These are phyloP conservation scores for Drosophila ercepeae DNA, from an alignment of 1,140 invertebrate genomes.

Conservation along the genomic window DNA sequence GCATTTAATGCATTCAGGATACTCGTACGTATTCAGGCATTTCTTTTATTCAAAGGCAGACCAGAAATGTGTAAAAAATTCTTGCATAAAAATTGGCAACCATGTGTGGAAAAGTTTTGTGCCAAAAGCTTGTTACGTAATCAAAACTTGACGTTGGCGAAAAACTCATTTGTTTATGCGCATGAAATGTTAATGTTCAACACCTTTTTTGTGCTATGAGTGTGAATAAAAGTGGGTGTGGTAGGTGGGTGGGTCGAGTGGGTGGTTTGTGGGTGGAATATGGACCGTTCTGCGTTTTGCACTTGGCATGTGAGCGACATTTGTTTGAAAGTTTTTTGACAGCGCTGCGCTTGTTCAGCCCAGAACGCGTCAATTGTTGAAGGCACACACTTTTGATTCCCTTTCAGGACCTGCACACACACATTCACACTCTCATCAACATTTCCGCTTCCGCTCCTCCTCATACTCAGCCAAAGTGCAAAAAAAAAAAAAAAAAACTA, in stretches of 20 bases:
- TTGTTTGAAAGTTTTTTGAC: constrained; percentile 79
- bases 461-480: constrained; percentile 21
- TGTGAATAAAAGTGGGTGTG: constrained; percentile 16
- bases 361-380: constrained; percentile 60
- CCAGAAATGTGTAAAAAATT: neutral
- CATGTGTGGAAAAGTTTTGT: constrained; percentile 23
- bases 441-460: constrained; percentile 1
- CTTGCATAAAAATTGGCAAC: constrained; percentile 5
- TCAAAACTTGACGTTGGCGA: constrained; percentile 62
- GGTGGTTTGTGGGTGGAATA: neutral
- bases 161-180: constrained; percentile 77
- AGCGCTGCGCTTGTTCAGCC: constrained; percentile 34
- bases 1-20: neutral
- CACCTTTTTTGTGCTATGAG: constrained; percentile 51
- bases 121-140: constrained; percentile 51
- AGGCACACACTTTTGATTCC: constrained; percentile 57
- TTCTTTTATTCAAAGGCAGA: constrained; percentile 19
- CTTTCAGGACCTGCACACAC: constrained; percentile 24
- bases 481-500: constrained; percentile 55
- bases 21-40: neutral
- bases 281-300: constrained; percentile 33
- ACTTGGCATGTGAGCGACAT: constrained; percentile 78
- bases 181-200: constrained; percentile 75
- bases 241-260: neutral
- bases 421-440: neutral